A percentile compares a stretch with the other conserved stretches of the same genome.
Conservation (phyloP, 2,888 invertebrate species). For the Netelia virgata region DNA sequence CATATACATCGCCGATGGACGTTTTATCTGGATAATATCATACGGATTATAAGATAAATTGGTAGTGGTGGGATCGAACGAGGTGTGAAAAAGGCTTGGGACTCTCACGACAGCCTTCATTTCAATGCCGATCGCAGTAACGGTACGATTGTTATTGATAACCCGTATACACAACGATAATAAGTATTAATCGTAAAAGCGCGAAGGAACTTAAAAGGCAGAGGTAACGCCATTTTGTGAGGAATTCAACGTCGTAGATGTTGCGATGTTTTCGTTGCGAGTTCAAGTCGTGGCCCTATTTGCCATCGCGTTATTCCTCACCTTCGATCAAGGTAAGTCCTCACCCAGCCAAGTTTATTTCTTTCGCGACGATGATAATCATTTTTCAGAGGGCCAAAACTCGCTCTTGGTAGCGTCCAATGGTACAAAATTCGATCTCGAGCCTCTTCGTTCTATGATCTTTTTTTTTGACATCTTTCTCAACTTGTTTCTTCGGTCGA, state of each 20-base stretch:
- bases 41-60: not conserved
- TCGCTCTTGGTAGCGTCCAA: too few relatives aligned
- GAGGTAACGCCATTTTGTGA: not conserved
- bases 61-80: slow-evolving; percentile 43
- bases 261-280: slow-evolving; percentile 41
- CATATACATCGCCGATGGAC: not conserved
- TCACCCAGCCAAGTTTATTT: not conserved
- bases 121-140: slow-evolving; percentile 31
- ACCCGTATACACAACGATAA: too few relatives aligned
- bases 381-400: not conserved
- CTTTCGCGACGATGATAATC: not conserved
- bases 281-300: slow-evolving; percentile 31
- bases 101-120: slow-evolving; percentile 23
- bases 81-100: slow-evolving; percentile 19
- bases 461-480: too few relatives aligned
- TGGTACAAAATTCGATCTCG: too few relatives aligned
- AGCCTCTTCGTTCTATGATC: too few relatives aligned
- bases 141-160: not conserved
- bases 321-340: slow-evolving; percentile 57
- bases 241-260: not conserved
- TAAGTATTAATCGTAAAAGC: not conserved
- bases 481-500: too few relatives aligned
- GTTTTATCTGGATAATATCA: slow-evolving; percentile 46
- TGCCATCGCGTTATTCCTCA: slow-evolving; percentile 25
- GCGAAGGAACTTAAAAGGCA: not conserved